Conservation (phyloP, 2,797 vertebrate genomes). For the Fratercula arctica region DNA sequence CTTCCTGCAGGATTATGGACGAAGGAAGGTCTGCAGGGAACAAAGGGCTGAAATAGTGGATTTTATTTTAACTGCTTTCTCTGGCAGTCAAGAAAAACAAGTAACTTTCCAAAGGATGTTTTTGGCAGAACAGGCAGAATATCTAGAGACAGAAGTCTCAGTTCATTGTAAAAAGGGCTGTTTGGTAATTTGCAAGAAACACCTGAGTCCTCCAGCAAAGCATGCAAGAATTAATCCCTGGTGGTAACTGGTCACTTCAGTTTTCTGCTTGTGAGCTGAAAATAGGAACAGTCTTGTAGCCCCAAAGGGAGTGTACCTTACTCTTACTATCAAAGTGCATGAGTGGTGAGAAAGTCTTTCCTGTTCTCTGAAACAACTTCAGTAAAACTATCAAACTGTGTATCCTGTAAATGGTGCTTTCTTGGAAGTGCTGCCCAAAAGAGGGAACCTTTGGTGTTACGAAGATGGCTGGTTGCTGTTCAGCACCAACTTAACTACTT, state of each 20-base stretch:
- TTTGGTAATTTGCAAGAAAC: neutral
- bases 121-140: neutral
- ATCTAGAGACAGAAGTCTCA: neutral
- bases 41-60: neutral
- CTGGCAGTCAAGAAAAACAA: neutral
- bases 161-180: neutral
- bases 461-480: neutral
- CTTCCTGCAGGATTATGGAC: neutral
- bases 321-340: neutral
- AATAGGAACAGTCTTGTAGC: neutral
- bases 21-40: neutral
- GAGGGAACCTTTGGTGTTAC: neutral
- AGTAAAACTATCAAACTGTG: neutral
- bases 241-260: neutral
- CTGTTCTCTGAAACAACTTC: neutral
- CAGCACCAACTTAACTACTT: neutral
- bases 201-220: rapidly evolving
- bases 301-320: neutral
- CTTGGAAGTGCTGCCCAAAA: neutral
- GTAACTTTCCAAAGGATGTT: neutral
- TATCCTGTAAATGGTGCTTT: neutral
- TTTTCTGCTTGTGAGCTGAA: neutral
- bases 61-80: neutral
- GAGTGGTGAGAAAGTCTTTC: neutral
- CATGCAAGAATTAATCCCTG: neutral